Percentiles rank a stretch among this genome's conserved stretches.
Evolutionary conservation across 2,113 vertebrate genomes (phyloP).

Genomic region (Brachirus orientalis): DNA sequence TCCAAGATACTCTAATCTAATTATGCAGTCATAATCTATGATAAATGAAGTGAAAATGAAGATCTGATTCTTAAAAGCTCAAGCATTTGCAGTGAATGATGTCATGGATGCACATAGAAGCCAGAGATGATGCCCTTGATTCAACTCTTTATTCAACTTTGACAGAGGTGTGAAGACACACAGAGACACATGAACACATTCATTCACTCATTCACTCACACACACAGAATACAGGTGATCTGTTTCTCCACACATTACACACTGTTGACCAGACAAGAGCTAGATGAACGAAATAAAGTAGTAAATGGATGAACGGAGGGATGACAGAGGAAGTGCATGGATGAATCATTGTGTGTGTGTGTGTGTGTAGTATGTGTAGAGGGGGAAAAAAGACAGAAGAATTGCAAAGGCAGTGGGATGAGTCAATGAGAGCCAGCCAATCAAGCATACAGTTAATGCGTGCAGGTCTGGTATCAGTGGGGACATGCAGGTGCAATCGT

Average conservation of each 20-base stretch:
- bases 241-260: too few species aligned
- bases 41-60: conserved; percentile 21
- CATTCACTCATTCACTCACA: neutral
- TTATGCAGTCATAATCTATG: neutral
- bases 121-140: conserved; percentile 71
- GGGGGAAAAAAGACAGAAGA: neutral
- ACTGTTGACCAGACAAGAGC: neutral
- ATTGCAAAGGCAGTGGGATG: conserved; percentile 13
- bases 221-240: too few species aligned
- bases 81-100: conserved; percentile 29
- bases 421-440: conserved; percentile 41
- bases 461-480: conserved; percentile 43
- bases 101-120: conserved; percentile 71
- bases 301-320: conserved; percentile 11
- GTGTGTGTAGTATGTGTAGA: neutral
- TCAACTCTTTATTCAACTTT: conserved; percentile 77
- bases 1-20: neutral
- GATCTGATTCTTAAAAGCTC: conserved; percentile 18
- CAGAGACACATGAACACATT: neutral
- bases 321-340: conserved; percentile 14
- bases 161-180: conserved; percentile 54
- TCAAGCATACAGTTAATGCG: conserved; percentile 49
- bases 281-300: conserved; percentile 12
- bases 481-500: conserved; percentile 46
- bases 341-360: conserved; percentile 8